Conservation (phyloP, 2,888 invertebrate genomes). For the Leptopilina syphax region DNA sequence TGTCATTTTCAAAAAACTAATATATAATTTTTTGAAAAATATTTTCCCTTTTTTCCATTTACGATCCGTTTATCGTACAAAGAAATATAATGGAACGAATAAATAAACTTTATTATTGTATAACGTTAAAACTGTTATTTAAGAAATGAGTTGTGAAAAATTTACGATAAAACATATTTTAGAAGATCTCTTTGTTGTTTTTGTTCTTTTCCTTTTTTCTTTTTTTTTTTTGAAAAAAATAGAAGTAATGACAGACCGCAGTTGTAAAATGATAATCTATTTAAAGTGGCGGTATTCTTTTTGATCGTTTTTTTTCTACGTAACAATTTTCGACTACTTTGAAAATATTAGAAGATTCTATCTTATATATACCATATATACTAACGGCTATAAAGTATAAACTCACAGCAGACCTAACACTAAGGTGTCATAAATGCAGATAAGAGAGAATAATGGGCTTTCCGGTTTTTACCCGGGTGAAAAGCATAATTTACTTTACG, state of each 20-base stretch:
- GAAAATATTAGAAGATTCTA: slow-evolving; percentile 20
- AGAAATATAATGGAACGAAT: neutral
- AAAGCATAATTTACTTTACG: slow-evolving; percentile 25
- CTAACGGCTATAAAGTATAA: slow-evolving; percentile 23
- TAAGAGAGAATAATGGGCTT: slow-evolving; percentile 36
- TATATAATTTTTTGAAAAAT: no score
- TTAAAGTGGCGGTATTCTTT: slow-evolving; percentile 65
- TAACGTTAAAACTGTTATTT: neutral
- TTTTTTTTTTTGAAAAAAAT: slow-evolving; percentile 20
- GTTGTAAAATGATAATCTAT: slow-evolving; percentile 72
- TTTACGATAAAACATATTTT: slow-evolving; percentile 44
- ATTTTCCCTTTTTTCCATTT: no score
- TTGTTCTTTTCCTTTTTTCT: neutral
- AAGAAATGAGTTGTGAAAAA: neutral
- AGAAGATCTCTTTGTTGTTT: slow-evolving; percentile 33
- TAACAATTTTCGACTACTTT: slow-evolving; percentile 28
- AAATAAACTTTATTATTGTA: neutral
- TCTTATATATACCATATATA: neutral
- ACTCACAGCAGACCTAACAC: slow-evolving; percentile 29
- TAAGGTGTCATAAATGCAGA: slow-evolving; percentile 35
- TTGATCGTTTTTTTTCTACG: neutral
- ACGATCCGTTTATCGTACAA: neutral
- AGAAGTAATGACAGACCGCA: slow-evolving; percentile 31
- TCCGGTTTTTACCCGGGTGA: slow-evolving; percentile 28
- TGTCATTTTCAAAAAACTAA: no score